A percentile compares a stretch with the other conserved stretches of the same genome.
These are phyloP conservation scores for Limnothrissa miodon DNA, from an alignment of 2,113 vertebrate species.

Conservation along the genomic window DNA sequence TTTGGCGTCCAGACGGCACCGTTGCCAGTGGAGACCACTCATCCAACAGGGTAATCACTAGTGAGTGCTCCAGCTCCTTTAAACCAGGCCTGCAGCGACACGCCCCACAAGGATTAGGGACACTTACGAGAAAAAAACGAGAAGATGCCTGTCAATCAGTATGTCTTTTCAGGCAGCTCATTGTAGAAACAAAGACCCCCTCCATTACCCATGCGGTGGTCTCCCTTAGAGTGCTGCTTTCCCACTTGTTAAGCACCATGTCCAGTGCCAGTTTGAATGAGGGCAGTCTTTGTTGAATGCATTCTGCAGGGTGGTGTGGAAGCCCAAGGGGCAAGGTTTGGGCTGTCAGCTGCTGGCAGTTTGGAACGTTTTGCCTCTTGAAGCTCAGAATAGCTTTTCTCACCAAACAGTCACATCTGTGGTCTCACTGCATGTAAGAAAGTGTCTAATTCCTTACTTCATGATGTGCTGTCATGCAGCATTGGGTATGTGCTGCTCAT, in stretches of 20 bases:
- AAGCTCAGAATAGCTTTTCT: constrained; percentile 18
- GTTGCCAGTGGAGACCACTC: neutral
- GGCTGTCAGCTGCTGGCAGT: constrained; percentile 12
- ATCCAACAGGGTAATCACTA: neutral
- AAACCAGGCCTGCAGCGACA: neutral
- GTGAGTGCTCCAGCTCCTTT: neutral
- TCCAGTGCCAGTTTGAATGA: constrained; percentile 47
- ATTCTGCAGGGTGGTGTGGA: constrained; percentile 35
- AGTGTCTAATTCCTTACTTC: neutral
- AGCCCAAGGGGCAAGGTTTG: constrained; percentile 37
- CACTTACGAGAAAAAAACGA: neutral
- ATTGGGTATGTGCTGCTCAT: neutral
- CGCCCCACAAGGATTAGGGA: neutral
- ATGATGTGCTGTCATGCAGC: neutral
- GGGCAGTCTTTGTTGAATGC: constrained; percentile 38
- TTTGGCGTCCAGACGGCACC: neutral
- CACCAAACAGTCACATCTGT: constrained; percentile 22
- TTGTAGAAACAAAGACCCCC: neutral
- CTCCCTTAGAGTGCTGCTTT: constrained; percentile 27
- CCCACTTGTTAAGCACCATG: constrained; percentile 29
- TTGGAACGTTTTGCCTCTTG: constrained; percentile 4
- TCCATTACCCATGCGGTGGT: neutral
- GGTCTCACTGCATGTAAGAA: neutral
- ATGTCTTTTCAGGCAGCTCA: constrained; percentile 1
- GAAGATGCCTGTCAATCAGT: neutral